These are phyloP conservation scores for Apus apus DNA, from an alignment of 2,113 vertebrate species.

Conservation along the genomic window DNA sequence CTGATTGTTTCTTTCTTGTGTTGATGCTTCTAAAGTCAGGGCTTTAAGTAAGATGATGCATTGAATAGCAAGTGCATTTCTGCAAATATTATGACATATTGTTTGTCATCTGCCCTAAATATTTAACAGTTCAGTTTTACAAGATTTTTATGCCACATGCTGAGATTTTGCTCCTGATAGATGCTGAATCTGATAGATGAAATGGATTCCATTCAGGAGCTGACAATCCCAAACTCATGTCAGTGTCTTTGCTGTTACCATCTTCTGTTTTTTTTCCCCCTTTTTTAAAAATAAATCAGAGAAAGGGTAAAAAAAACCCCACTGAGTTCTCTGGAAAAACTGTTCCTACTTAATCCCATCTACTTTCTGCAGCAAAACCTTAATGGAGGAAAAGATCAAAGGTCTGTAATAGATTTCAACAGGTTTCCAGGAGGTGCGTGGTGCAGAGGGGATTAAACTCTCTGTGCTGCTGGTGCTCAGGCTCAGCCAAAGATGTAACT, in stretches of 20 bases:
- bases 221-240: not conserved
- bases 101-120: slow-evolving; percentile 78
- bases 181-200: slow-evolving; percentile 33
- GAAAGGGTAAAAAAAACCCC: not conserved
- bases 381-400: slow-evolving; percentile 62
- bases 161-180: slow-evolving; percentile 63
- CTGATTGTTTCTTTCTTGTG: slow-evolving; percentile 27
- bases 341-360: slow-evolving; percentile 68
- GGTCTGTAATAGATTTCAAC: slow-evolving; percentile 69
- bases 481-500: slow-evolving; percentile 19
- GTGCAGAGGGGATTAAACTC: not conserved
- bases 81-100: slow-evolving; percentile 77
- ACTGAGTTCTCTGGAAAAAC: slow-evolving; percentile 5
- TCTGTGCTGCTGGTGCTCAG: not conserved
- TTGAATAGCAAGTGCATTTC: slow-evolving; percentile 69
- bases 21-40: slow-evolving; percentile 51
- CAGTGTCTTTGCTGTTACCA: not conserved
- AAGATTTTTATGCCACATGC: slow-evolving; percentile 66
- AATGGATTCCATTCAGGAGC: slow-evolving; percentile 31
- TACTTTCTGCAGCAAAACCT: slow-evolving; percentile 33
- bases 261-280: not conserved
- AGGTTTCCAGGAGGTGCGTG: slow-evolving; percentile 2
- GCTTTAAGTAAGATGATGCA: slow-evolving; percentile 55
- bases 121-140: slow-evolving; percentile 72
- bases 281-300: slow-evolving; percentile 1